Evolutionary conservation across 2,888 invertebrate genomes (phyloP).

Genomic region (Scelioninae gen. 2): DNA sequence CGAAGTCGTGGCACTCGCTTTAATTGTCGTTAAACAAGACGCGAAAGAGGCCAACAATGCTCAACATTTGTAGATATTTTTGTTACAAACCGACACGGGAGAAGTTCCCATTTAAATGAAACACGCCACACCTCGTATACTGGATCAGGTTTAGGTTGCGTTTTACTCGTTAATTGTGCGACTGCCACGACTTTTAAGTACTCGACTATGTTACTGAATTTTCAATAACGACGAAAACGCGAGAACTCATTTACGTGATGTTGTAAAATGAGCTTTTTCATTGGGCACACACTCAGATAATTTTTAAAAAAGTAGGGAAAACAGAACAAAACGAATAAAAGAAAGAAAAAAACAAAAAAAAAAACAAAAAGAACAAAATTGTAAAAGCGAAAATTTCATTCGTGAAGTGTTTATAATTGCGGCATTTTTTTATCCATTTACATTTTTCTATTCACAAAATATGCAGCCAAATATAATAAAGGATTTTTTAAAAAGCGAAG

Average conservation of each 20-base stretch:
- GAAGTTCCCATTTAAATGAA: conserved; percentile 13
- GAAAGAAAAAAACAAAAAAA: neutral
- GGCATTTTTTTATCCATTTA: conserved; percentile 4
- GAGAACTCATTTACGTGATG: conserved; percentile 20
- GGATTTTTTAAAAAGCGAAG: conserved; percentile 13
- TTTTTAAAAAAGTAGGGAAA: neutral
- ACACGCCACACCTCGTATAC: neutral
- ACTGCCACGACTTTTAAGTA: conserved; percentile 39
- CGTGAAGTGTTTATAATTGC: neutral
- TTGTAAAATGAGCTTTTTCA: conserved; percentile 17
- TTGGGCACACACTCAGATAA: neutral
- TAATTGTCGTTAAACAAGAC: conserved; percentile 1
- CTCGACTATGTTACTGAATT: conserved; percentile 31
- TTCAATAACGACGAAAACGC: conserved; percentile 30
- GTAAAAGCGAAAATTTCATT: neutral
- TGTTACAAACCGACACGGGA: conserved; percentile 7
- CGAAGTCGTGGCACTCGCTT: conserved; percentile 54
- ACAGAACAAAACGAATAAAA: neutral
- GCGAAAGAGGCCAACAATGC: conserved; percentile 27
- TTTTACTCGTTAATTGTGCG: conserved; percentile 25
- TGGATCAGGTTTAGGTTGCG: conserved; percentile 14
- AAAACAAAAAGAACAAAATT: neutral
- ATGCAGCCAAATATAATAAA: neutral
- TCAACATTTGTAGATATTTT: conserved; percentile 34
- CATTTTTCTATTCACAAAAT: neutral